These are phyloP conservation scores for Amphiprion clarkii DNA, from an alignment of 2,797 vertebrate genomes.

Conservation along the genomic window DNA sequence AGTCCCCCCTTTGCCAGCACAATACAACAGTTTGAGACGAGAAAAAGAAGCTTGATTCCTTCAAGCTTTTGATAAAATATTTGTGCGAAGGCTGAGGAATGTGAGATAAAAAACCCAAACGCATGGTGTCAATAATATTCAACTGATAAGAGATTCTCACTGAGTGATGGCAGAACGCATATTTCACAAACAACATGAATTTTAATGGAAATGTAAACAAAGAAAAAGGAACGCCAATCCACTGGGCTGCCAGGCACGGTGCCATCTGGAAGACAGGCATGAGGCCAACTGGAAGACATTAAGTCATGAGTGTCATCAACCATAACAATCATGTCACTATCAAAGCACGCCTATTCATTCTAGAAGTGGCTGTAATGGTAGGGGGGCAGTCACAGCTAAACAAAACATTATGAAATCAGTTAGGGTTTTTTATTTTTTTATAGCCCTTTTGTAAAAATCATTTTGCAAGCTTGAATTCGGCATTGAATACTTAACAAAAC, in stretches of 20 bases:
- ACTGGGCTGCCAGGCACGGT: conserved; percentile 74
- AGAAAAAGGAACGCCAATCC: conserved; percentile 63
- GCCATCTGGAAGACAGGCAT: conserved; percentile 83
- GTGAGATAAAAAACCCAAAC: conserved; percentile 43
- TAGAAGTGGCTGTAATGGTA: conserved; percentile 63
- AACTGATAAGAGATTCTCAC: conserved; percentile 48
- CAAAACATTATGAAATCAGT: conserved; percentile 48
- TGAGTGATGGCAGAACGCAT: conserved; percentile 56
- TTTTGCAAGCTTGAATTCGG: conserved; percentile 22
- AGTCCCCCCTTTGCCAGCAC: conserved; percentile 19
- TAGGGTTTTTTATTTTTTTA: conserved; percentile 38
- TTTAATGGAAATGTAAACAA: conserved; percentile 77
- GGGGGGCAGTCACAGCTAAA: conserved; percentile 45
- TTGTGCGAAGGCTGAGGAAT: conserved; percentile 47
- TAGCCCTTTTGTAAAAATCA: conserved; percentile 9
- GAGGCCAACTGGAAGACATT: conserved; percentile 84
- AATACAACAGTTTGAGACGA: conserved; percentile 28
- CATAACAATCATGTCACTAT: conserved; percentile 83
- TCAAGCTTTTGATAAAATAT: conserved; percentile 64
- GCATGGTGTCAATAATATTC: conserved; percentile 58
- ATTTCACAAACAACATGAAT: conserved; percentile 65
- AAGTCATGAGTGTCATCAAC: conserved; percentile 83
- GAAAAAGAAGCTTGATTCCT: conserved; percentile 19
- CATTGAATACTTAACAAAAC: not conserved
- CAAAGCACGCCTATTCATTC: conserved; percentile 70